Evolutionary conservation across 2,113 vertebrate species (phyloP).

Genomic region (Zootoca vivipara): DNA sequence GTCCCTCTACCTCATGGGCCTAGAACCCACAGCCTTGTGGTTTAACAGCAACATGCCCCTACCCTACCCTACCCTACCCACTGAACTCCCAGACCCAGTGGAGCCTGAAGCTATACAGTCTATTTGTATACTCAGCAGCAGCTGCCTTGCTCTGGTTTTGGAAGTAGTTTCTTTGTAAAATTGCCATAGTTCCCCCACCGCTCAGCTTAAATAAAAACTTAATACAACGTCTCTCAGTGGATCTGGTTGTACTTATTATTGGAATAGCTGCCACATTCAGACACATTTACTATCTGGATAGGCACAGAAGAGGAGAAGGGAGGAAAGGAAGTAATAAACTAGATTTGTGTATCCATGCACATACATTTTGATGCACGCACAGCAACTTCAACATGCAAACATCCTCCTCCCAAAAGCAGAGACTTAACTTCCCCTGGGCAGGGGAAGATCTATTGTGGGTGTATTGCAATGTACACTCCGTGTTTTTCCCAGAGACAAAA

Average conservation of each 20-base stretch:
- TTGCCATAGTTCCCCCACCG: background rate
- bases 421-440: background rate
- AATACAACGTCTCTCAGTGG: background rate
- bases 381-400: background rate
- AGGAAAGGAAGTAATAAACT: conserved; percentile 8
- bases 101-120: background rate
- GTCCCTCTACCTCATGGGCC: background rate
- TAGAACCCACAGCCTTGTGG: background rate
- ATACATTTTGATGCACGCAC: background rate
- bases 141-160: background rate
- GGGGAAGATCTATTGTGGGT: background rate
- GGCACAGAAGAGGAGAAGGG: background rate
- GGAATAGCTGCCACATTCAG: conserved; percentile 3
- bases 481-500: background rate
- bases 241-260: conserved; percentile 1
- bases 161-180: background rate
- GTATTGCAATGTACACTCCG: background rate
- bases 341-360: background rate
- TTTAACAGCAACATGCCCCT: background rate
- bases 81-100: background rate
- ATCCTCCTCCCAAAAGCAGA: background rate
- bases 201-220: background rate
- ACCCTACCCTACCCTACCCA: background rate
- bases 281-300: background rate
- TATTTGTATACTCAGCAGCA: background rate